Evolutionary conservation across 2,888 invertebrate species (phyloP).

Genomic region (Heliconius aoede): DNA sequence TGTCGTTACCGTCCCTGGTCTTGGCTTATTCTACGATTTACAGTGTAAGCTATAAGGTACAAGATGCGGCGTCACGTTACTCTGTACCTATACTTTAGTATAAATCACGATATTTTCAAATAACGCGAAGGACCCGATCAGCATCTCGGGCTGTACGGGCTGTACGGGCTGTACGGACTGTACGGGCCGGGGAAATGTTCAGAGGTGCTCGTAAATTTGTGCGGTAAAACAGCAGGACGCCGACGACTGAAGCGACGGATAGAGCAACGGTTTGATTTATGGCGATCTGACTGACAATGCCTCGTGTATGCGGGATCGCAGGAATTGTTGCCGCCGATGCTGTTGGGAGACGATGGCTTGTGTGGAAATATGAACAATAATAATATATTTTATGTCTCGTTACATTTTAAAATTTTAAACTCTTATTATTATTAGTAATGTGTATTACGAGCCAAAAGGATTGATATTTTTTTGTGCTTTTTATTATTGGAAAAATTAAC

Average conservation of each 20-base stretch:
- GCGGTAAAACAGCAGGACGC: constrained; percentile 79
- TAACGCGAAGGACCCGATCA: constrained; percentile 76
- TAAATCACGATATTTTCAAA: constrained; percentile 82
- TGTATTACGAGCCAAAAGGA: not conserved
- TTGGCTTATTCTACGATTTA: constrained; percentile 27
- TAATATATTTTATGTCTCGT: not conserved
- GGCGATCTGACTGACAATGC: constrained; percentile 58
- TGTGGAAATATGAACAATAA: constrained; percentile 26
- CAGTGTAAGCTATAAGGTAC: constrained; percentile 32
- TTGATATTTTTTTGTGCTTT: not conserved
- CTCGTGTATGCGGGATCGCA: constrained; percentile 56
- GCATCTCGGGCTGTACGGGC: constrained; percentile 67
- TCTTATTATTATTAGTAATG: too few species aligned
- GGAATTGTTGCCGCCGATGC: constrained; percentile 45
- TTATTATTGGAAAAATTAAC: not conserved
- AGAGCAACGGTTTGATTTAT: constrained; percentile 78
- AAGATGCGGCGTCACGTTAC: constrained; percentile 40
- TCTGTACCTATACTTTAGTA: constrained; percentile 60
- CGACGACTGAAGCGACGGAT: constrained; percentile 74
- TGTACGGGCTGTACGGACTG: constrained; percentile 55
- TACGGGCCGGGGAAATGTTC: constrained; percentile 61
- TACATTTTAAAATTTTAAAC: not conserved
- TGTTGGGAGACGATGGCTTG: constrained; percentile 27
- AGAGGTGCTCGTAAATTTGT: constrained; percentile 82
- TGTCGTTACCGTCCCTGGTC: constrained; percentile 6